Evolutionary conservation across 1,140 invertebrate species (phyloP).

Genomic region (Bombyx mori): DNA sequence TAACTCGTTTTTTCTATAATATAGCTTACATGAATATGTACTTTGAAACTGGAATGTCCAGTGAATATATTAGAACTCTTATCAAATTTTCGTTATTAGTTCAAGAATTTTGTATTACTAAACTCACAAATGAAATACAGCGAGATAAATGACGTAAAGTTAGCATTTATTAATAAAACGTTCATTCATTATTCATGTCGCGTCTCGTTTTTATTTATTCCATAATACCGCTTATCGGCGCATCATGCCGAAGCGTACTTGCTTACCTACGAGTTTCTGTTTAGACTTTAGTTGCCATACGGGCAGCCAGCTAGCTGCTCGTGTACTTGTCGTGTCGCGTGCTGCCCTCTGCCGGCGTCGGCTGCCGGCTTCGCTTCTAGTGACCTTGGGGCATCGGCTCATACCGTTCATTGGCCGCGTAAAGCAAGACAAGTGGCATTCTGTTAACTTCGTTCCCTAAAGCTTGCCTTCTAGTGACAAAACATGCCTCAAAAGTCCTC

Average conservation of each 20-base stretch:
- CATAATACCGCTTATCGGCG: slow-evolving; percentile 61
- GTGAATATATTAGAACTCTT: no score
- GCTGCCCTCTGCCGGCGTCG: slow-evolving; percentile 43
- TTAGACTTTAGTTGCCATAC: slow-evolving; percentile 53
- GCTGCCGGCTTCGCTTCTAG: slow-evolving; percentile 31
- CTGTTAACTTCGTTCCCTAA: slow-evolving; percentile 31
- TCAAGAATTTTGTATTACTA: no score
- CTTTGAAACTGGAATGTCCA: no score
- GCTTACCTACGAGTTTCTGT: slow-evolving; percentile 33
- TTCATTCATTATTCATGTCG: slow-evolving; percentile 59
- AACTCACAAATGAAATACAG: neutral
- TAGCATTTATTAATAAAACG: slow-evolving; percentile 12
- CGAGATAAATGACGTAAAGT: slow-evolving; percentile 24
- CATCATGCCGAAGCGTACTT: slow-evolving; percentile 41
- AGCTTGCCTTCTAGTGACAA: slow-evolving; percentile 42
- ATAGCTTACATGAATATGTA: no score
- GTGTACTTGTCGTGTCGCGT: slow-evolving; percentile 26
- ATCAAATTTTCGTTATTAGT: no score
- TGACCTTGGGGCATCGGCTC: slow-evolving; percentile 54
- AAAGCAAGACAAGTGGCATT: slow-evolving; percentile 44
- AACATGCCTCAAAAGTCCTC: slow-evolving; percentile 31
- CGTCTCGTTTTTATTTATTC: slow-evolving; percentile 62
- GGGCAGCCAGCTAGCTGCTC: slow-evolving; percentile 46
- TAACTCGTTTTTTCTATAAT: no score
- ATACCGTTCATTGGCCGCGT: slow-evolving; percentile 61